phyloP scores from a whole-genome alignment of 2,113 vertebrate genomes.

The Tauraco erythrolophus region DNA sequence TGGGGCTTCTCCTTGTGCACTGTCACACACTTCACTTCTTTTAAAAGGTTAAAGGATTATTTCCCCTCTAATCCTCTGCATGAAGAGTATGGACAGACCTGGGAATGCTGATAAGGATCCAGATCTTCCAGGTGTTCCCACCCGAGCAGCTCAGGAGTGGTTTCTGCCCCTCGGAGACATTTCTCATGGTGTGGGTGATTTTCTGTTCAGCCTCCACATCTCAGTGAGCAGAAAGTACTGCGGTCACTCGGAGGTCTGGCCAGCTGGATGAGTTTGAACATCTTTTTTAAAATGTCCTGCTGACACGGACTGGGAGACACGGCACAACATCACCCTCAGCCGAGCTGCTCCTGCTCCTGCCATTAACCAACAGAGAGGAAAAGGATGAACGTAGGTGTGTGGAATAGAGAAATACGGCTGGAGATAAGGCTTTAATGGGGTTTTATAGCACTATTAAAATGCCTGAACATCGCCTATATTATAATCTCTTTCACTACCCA shows the following conservation, averaged over 20 bases:
- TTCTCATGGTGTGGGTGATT: background rate
- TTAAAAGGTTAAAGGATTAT: background rate
- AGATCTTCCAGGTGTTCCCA: background rate
- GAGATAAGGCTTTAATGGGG: background rate
- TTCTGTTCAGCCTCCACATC: background rate
- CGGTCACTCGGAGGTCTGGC: accelerated
- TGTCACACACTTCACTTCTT: background rate
- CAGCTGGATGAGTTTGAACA: background rate
- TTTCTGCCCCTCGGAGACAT: background rate
- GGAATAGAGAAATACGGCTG: background rate
- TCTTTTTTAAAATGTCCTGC: background rate
- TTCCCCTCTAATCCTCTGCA: background rate
- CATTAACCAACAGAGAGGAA: accelerated
- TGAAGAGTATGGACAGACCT: accelerated
- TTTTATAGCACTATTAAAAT: background rate
- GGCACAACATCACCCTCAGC: background rate
- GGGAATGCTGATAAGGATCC: background rate
- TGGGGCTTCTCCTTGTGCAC: background rate
- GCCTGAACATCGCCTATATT: background rate
- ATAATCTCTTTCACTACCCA: background rate
- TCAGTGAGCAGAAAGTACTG: background rate
- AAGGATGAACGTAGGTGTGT: background rate
- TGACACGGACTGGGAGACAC: accelerated
- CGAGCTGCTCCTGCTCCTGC: background rate
- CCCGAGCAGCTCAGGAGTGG: background rate